These are phyloP conservation scores for Semnornis frantzii DNA, from an alignment of 2,113 vertebrate genomes.

Conservation along the genomic window DNA sequence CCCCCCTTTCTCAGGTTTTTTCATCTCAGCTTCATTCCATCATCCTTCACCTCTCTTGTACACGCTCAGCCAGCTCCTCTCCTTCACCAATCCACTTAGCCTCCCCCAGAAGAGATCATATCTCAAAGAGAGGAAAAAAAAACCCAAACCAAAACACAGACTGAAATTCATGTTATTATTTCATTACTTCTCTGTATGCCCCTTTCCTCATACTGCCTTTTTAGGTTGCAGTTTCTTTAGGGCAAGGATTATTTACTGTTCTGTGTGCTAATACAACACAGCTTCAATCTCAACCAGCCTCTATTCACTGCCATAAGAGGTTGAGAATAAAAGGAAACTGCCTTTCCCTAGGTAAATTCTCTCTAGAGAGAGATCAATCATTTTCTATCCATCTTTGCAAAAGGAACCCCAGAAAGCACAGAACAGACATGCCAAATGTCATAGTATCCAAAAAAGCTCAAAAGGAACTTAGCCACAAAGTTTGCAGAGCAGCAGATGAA, in stretches of 20 bases:
- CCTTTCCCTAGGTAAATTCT: not conserved
- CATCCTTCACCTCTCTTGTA: not conserved
- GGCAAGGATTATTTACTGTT: not conserved
- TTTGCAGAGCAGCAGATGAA: not conserved
- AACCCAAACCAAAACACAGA: too few relatives aligned
- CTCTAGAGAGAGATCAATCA: not conserved
- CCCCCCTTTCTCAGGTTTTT: not conserved
- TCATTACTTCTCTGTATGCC: not conserved
- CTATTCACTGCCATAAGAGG: not conserved
- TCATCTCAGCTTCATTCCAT: not conserved
- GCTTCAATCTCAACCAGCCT: not conserved
- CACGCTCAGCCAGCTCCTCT: not conserved
- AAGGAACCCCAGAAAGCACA: not conserved
- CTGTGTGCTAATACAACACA: not conserved
- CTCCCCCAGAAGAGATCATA: not conserved
- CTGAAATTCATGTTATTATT: not conserved
- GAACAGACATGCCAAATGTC: not conserved
- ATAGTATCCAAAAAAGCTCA: not conserved
- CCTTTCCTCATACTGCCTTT: not conserved
- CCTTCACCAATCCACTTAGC: not conserved
- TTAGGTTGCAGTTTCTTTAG: not conserved
- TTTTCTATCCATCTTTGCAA: not conserved
- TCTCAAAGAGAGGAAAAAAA: not conserved
- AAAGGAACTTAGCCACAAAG: not conserved
- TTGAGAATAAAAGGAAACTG: not conserved